Conservation (phyloP, 2,797 vertebrate species). For the Anguilla anguilla region DNA sequence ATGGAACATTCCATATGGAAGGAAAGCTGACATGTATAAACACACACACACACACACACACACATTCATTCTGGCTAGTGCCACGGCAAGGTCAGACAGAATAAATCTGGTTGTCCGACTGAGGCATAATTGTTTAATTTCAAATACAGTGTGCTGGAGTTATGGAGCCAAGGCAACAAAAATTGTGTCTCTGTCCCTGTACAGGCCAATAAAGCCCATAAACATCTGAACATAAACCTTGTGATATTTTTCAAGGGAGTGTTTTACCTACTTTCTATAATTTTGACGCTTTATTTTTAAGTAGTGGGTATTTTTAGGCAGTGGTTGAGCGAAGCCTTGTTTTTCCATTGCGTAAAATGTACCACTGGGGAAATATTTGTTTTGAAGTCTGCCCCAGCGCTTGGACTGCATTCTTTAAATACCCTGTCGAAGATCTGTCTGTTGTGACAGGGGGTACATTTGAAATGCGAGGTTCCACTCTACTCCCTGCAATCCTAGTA, state of each 20-base stretch:
- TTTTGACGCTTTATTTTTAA: not conserved
- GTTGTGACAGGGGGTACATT: not conserved
- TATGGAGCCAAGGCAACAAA: no score
- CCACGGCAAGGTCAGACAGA: not conserved
- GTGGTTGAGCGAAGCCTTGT: not conserved
- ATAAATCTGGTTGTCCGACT: not conserved
- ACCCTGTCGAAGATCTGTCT: not conserved
- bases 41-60: not conserved
- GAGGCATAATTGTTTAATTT: not conserved
- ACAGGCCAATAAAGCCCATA: not conserved
- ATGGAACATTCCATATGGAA: slow-evolving; percentile 23
- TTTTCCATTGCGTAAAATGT: not conserved
- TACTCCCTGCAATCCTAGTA: not conserved
- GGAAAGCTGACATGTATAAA: not conserved
- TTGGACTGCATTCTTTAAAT: not conserved
- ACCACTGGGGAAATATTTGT: not conserved
- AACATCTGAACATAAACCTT: not conserved
- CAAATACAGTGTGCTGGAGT: no score
- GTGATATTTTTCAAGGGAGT: not conserved
- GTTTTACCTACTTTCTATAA: not conserved
- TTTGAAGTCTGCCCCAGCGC: not conserved
- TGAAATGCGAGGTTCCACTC: not conserved
- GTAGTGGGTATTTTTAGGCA: not conserved
- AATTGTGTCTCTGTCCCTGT: no score
- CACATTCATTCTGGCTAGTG: not conserved